phyloP scores from a whole-genome alignment of 53 echinoderm and acorn worm genomes.

The Crossaster papposus region DNA sequence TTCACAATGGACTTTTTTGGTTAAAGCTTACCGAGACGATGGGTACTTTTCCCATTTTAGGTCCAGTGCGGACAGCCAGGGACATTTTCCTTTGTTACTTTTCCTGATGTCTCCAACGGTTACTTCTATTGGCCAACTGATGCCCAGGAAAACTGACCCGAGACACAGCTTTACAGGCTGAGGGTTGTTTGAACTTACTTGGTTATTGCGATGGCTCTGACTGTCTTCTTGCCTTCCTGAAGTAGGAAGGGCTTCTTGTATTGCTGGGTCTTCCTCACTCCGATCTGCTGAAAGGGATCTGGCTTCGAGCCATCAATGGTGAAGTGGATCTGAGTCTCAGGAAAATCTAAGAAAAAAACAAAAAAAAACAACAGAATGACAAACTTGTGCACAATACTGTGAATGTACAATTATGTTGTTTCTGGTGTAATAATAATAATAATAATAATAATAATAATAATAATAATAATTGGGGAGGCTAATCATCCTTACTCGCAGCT shows the following conservation, averaged over 20 bases:
- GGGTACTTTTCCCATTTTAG: too few relatives aligned
- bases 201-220: conserved; percentile 87
- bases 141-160: too few relatives aligned
- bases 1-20: too few relatives aligned
- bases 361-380: neutral
- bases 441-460: too few relatives aligned
- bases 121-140: too few relatives aligned
- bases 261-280: conserved; percentile 74
- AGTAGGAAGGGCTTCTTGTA: conserved; percentile 85
- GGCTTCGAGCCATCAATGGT: conserved; percentile 93
- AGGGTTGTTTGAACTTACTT: conserved; percentile 64
- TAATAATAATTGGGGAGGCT: too few relatives aligned
- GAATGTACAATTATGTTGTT: neutral
- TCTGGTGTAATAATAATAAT: neutral
- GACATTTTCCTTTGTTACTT: too few relatives aligned
- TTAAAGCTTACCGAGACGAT: too few relatives aligned
- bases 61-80: too few relatives aligned
- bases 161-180: neutral
- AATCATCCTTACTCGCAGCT: too few relatives aligned
- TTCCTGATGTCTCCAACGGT: too few relatives aligned
- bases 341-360: conserved; percentile 63
- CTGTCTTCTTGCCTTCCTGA: conserved; percentile 84
- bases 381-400: neutral
- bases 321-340: conserved; percentile 81
- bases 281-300: conserved; percentile 89